Conservation (phyloP, 2,888 invertebrate species). For the Carcina quercana region DNA sequence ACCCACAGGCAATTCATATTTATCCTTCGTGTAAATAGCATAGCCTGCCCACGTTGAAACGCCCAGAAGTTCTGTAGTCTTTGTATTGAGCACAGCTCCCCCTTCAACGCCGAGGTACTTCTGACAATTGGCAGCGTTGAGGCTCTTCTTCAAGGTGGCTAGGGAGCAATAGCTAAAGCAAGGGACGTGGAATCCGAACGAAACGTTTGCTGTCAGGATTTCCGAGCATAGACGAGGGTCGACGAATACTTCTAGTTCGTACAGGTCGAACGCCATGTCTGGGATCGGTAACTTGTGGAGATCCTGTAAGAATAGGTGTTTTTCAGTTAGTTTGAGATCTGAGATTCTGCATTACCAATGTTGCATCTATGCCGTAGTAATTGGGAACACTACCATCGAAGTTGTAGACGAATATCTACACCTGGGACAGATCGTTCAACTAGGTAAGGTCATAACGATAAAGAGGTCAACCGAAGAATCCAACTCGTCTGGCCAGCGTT, state of each 20-base stretch:
- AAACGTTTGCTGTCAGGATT: conserved; percentile 23
- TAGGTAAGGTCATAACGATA: no score
- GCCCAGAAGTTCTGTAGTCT: conserved; percentile 7
- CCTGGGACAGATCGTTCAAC: no score
- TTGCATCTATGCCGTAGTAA: no score
- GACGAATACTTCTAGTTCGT: conserved; percentile 29
- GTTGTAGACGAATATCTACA: no score
- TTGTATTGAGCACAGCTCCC: conserved; percentile 1
- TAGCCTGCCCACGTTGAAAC: conserved; percentile 11
- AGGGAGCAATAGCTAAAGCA: conserved; percentile 7
- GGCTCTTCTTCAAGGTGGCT: not conserved
- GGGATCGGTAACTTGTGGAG: conserved; percentile 17
- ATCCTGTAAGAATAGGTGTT: conserved; percentile 27
- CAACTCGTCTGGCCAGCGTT: no score
- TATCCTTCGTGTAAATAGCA: not conserved
- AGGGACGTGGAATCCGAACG: conserved; percentile 20
- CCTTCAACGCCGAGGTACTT: conserved; percentile 11
- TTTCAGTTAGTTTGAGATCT: no score
- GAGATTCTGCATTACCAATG: no score
- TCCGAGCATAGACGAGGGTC: conserved; percentile 30
- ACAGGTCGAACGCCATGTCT: conserved; percentile 21
- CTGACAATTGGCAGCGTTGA: not conserved
- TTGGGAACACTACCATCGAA: no score
- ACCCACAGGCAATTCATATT: conserved; percentile 7
- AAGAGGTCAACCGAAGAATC: no score